These are phyloP conservation scores for Lamproptera curius DNA, from an alignment of 2,888 invertebrate genomes.

Conservation along the genomic window DNA sequence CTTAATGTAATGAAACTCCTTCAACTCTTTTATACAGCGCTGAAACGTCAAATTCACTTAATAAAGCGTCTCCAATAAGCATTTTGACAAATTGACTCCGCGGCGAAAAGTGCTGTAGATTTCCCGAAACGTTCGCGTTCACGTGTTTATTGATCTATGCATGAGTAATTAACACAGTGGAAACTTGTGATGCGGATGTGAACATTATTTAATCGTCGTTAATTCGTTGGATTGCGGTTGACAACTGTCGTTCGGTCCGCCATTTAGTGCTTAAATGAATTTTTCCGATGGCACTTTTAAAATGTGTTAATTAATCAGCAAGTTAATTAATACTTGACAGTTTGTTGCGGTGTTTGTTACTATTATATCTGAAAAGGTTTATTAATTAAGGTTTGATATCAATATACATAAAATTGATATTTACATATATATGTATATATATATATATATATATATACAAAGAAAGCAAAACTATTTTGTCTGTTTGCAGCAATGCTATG, in stretches of 20 bases:
- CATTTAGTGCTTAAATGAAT: slow-evolving; percentile 12
- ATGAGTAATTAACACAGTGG: slow-evolving; percentile 19
- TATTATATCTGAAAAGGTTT: neutral
- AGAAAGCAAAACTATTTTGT: too few species aligned
- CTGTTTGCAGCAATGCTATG: too few species aligned
- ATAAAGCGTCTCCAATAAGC: too few species aligned
- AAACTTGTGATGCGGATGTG: slow-evolving; percentile 16
- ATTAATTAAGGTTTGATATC: too few species aligned
- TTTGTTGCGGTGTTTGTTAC: neutral
- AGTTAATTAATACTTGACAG: neutral
- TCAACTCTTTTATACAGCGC: too few species aligned
- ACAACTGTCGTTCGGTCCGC: slow-evolving; percentile 9
- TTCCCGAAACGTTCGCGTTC: neutral
- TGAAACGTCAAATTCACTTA: too few species aligned
- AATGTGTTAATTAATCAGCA: neutral
- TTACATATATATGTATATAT: too few species aligned
- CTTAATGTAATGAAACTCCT: too few species aligned
- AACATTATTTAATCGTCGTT: slow-evolving; percentile 17
- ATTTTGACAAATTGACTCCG: too few species aligned
- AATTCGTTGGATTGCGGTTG: slow-evolving; percentile 18
- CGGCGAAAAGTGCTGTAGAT: too few species aligned
- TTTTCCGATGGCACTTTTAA: slow-evolving; percentile 7
- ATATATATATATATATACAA: too few species aligned
- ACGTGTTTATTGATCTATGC: slow-evolving; percentile 12
- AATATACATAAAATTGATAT: too few species aligned